A percentile compares a stretch with the other conserved stretches of the same genome.
Evolutionary conservation across 2,113 vertebrate species (phyloP).

Genomic region (Chiloscyllium plagiosum): DNA sequence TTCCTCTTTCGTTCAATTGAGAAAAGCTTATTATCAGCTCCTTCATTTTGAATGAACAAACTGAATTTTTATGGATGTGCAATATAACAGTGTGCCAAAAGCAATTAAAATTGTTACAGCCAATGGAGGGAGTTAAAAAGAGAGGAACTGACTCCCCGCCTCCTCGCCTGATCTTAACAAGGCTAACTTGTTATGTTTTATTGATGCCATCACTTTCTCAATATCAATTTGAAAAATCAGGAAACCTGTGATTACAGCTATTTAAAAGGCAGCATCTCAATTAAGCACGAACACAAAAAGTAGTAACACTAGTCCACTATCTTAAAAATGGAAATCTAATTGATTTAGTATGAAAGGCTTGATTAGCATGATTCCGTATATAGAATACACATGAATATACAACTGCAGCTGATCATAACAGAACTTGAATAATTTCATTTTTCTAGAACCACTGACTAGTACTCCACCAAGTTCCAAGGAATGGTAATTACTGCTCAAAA

Average conservation of each 20-base stretch:
- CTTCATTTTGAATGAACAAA: no score
- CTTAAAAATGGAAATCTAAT: not conserved
- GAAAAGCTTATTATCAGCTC: no score
- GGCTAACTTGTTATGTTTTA: slow-evolving; percentile 3
- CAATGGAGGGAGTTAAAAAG: not conserved
- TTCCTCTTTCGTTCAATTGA: no score
- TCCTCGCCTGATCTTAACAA: no score
- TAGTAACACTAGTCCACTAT: not conserved
- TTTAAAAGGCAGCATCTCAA: not conserved
- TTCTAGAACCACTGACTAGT: not conserved
- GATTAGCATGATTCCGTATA: not conserved
- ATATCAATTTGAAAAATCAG: not conserved
- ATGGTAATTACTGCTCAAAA: not conserved
- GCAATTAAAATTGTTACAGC: no score
- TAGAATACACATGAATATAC: not conserved
- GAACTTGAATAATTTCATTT: not conserved
- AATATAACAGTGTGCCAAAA: no score
- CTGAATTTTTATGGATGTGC: no score
- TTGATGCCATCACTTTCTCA: slow-evolving; percentile 1
- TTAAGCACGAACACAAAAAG: no score
- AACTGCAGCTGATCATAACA: not conserved
- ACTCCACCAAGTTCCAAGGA: not conserved
- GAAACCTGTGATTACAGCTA: not conserved
- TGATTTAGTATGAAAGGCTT: not conserved
- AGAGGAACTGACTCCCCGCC: not conserved